Evolutionary conservation across 1,140 invertebrate species (phyloP), one percentile per base, ranked within the genome.

Genomic region (Polyergus mexicanus): DNA sequence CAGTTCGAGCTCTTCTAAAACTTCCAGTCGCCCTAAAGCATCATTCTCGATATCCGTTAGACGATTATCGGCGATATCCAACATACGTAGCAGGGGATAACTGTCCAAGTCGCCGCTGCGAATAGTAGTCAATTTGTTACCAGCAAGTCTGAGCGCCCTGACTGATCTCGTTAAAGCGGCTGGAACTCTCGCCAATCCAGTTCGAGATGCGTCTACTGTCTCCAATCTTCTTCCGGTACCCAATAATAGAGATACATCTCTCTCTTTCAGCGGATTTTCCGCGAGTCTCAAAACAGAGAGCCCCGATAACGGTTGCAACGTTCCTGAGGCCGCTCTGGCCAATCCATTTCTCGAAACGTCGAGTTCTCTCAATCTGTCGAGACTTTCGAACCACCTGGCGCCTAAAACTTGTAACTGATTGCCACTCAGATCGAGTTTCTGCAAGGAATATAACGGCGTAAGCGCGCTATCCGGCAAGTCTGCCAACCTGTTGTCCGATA

Each of bases 91-190:
- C 22, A 98, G 94, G 0, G 98, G 98, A 93, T 98, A 99, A 86
- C 98, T 98, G 91, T 98, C 98, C 78, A 99, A 96, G 90, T 98
- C 98, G n/a, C 98, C 98, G 88, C 97, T 96, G 58, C 96, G 96
- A 22, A 99, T 97, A 0, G 96, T 95, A 69, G 95, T 96, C 62
- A 98, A 96, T 86, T 96, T 96, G 92, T 99, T 99, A 19, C 97
- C 97, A 1, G 97, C 96, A 0, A 99, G 94, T 41, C 97, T 96
- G 28, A 99, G 95, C 83, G 97, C 97, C 32, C 97, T 95, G 22
- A 99, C 97, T 1, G 98, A 98, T 92, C 97, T 97, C 8, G 98
- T 98, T 68, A 99, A 95, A 60, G 97, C 97, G 68, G 97, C 97
- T 1, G 98, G 98, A 28, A 99, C 97, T 90, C 97, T 96, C 74